Evolutionary conservation across 1,140 invertebrate species (phyloP), one percentile per base, ranked within the genome.

Genomic region (Anoplolepis gracilipes): DNA sequence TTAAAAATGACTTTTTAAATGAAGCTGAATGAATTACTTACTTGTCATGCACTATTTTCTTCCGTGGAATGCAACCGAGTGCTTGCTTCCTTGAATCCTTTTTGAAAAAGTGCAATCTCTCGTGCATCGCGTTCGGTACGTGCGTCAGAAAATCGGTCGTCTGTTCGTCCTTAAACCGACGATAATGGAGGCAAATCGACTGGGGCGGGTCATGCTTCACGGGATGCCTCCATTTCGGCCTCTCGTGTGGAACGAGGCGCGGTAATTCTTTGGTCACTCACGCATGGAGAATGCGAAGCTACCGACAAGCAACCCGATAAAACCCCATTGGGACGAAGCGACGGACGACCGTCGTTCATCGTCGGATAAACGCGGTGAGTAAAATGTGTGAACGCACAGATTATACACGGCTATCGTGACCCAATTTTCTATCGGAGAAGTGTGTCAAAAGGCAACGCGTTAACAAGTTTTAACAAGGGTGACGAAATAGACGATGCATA

Each of bases 231-330:
- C 70, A 65, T 84, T 84, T 22, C 57, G 36, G 39, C 49, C 78
- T 55, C n/a, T 67, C 76, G 76, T 65, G 84, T 85, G 86, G 75
- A 85, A 88, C 76, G 82, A 64, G 49, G 67, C 49, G 55, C 49
- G 33, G 25, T 82, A 55, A 84, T 86, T 84, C 85, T 86, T 85
- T 81, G 70, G 28, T 81, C 75, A 53, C 69, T 85, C 75, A 82
- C 88, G 88, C 88, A 73, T 75, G 75, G 36, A 49, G 49, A 73
- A 42, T 69, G 42, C 33, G 13, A 30, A 16, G 67, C 53, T 82
- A 49, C 25, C 25, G 33, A 28, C 13, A 8, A 49, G 28, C 13
- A 57, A 55, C 59, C 59, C 42, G 75, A 46, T 69, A 69, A 39
- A 49, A 33, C 33, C 19, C 67, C 36, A 16, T 19, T 61, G 36